These are phyloP conservation scores for Nibea albiflora DNA, from an alignment of 2,113 vertebrate species.

Conservation along the genomic window DNA sequence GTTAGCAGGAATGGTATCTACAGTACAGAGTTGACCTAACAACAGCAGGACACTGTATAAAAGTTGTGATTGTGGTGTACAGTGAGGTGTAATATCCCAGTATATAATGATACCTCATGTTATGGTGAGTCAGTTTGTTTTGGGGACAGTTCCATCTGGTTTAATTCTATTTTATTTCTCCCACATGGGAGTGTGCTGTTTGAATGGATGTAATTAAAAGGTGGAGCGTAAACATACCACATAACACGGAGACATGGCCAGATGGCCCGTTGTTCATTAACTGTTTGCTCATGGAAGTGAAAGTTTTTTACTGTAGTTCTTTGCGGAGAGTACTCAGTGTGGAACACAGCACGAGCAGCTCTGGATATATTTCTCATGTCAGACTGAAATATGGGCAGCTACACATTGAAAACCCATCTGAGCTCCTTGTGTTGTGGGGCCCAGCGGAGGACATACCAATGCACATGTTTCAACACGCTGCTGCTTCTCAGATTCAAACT, in stretches of 20 bases:
- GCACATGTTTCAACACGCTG: conserved; percentile 38
- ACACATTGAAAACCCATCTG: conserved; percentile 12
- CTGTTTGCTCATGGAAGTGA: background rate
- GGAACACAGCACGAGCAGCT: background rate
- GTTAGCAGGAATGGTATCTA: no score
- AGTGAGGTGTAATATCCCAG: background rate
- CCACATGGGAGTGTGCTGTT: background rate
- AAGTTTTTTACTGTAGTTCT: background rate
- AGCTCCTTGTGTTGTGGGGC: background rate
- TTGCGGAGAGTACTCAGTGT: background rate
- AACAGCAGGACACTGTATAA: no score
- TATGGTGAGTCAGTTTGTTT: background rate
- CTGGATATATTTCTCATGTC: background rate
- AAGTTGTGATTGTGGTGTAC: no score
- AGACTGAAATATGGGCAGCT: background rate
- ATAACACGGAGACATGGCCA: background rate
- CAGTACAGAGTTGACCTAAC: no score
- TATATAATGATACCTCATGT: background rate
- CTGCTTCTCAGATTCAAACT: background rate
- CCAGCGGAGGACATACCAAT: conserved; percentile 22
- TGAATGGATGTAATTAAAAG: background rate
- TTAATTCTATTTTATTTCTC: background rate
- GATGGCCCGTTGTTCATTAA: background rate
- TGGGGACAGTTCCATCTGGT: background rate
- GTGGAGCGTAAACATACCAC: background rate